These are phyloP conservation scores for Taenioides sp. DNA, from an alignment of 2,797 vertebrate species.

Conservation along the genomic window DNA sequence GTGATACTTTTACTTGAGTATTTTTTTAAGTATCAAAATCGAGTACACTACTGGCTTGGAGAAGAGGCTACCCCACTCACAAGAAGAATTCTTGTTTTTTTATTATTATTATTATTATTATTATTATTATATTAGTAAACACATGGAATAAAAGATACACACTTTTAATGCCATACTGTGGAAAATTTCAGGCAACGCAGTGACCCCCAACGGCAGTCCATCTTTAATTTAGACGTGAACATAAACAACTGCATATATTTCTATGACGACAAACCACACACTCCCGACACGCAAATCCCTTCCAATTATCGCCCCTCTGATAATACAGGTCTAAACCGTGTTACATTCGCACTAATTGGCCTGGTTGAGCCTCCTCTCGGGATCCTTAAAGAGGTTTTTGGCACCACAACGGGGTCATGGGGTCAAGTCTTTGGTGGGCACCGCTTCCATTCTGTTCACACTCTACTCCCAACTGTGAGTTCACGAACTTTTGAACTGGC, in stretches of 20 bases:
- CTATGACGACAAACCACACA: conserved; percentile 8
- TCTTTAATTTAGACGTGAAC: neutral
- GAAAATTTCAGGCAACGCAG: no score
- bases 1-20: no score
- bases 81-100: no score
- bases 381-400: conserved; percentile 41
- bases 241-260: conserved; percentile 2
- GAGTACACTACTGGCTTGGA: no score
- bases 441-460: conserved; percentile 62
- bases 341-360: conserved; percentile 63
- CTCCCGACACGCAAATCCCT: conserved; percentile 6
- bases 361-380: conserved; percentile 52
- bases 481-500: conserved; percentile 68
- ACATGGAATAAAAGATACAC: no score
- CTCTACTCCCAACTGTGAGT: conserved; percentile 66
- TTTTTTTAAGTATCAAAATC: no score
- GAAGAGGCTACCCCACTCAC: no score
- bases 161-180: no score
- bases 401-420: conserved; percentile 61
- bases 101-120: no score
- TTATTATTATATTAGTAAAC: no score
- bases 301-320: conserved; percentile 37
- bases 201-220: neutral
- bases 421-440: conserved; percentile 69
- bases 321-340: conserved; percentile 58